Percentiles rank a stretch among this genome's conserved stretches.
phyloP scores from a whole-genome alignment of 2,888 invertebrate species.

The Chironomus riparius region DNA sequence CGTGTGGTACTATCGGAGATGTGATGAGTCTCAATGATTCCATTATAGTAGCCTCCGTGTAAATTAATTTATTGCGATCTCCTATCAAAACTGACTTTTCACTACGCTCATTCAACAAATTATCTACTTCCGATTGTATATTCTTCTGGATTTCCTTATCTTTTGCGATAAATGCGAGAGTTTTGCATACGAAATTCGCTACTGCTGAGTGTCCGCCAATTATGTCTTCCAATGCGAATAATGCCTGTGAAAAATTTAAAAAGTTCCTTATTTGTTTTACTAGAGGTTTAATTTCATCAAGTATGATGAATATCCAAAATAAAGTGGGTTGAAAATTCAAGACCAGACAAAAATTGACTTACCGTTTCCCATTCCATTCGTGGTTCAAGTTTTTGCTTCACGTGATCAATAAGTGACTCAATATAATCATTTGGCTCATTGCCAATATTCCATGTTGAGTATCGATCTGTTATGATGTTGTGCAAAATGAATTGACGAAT shows the following conservation, averaged over 20 bases:
- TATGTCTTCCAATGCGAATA: slow-evolving; percentile 44
- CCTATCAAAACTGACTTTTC: slow-evolving; percentile 36
- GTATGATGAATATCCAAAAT: too few relatives aligned
- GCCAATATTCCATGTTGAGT: slow-evolving; percentile 34
- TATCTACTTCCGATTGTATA: slow-evolving; percentile 47
- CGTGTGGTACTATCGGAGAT: slow-evolving; percentile 60
- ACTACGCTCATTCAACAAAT: slow-evolving; percentile 27
- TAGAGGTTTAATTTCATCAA: neutral
- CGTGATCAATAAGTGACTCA: slow-evolving; percentile 49
- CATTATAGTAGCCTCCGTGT: slow-evolving; percentile 51
- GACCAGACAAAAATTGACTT: neutral
- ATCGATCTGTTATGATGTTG: slow-evolving; percentile 45
- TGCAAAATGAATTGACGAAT: slow-evolving; percentile 48
- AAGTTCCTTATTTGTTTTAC: neutral
- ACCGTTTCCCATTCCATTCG: slow-evolving; percentile 45
- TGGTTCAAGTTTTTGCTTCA: slow-evolving; percentile 40
- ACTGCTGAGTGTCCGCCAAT: slow-evolving; percentile 57
- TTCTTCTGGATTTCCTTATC: slow-evolving; percentile 46
- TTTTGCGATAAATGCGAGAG: slow-evolving; percentile 48
- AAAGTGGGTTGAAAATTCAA: too few relatives aligned
- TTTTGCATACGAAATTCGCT: slow-evolving; percentile 51
- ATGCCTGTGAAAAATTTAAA: slow-evolving; percentile 24
- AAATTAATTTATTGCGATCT: slow-evolving; percentile 48
- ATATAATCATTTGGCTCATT: slow-evolving; percentile 47
- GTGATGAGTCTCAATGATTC: slow-evolving; percentile 55